phyloP scores from a whole-genome alignment of 2,888 invertebrate species.

The Diadegma fenestrale region DNA sequence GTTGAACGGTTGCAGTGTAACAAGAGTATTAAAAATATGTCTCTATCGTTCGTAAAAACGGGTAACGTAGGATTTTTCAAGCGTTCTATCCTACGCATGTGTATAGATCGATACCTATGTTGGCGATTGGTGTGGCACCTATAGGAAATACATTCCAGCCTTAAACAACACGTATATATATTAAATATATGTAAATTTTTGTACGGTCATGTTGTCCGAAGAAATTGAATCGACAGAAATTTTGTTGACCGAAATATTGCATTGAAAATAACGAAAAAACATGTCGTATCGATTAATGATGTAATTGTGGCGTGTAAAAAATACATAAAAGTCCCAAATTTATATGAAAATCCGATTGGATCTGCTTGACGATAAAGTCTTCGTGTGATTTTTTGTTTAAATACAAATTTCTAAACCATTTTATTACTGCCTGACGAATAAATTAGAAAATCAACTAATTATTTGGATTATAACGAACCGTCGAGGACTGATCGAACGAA shows the following conservation, averaged over 20 bases:
- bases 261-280: slow-evolving; percentile 38
- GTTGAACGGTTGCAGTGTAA: slow-evolving; percentile 67
- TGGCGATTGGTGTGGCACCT: slow-evolving; percentile 62
- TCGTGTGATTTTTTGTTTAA: neutral
- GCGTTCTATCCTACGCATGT: slow-evolving; percentile 52
- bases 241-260: neutral
- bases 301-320: neutral
- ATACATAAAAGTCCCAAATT: slow-evolving; percentile 25
- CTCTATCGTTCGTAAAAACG: slow-evolving; percentile 66
- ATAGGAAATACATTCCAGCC: slow-evolving; percentile 57
- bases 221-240: neutral
- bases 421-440: neutral
- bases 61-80: slow-evolving; percentile 52
- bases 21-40: slow-evolving; percentile 73
- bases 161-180: slow-evolving; percentile 51
- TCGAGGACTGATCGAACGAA: neutral
- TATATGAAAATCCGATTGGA: slow-evolving; percentile 25
- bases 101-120: slow-evolving; percentile 16
- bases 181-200: slow-evolving; percentile 41
- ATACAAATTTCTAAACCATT: slow-evolving; percentile 28
- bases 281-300: neutral
- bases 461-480: slow-evolving; percentile 22
- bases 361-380: neutral
- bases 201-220: slow-evolving; percentile 51
- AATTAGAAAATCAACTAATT: slow-evolving; percentile 30